Conservation (phyloP, 2,888 invertebrate genomes). For the Oxyscelio sp. region DNA sequence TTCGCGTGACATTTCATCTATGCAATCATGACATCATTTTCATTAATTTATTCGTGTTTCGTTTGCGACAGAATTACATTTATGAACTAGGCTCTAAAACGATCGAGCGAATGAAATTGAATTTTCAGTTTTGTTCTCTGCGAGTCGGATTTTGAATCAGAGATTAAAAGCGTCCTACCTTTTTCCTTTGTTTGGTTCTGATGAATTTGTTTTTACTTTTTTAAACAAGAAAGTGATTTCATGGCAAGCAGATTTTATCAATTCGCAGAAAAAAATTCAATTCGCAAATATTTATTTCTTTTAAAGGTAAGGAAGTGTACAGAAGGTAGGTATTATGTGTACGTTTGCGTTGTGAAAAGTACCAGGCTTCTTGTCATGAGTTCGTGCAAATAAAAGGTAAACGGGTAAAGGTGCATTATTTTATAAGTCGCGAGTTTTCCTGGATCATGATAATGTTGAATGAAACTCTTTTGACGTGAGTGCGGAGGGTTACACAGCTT, state of each 20-base stretch:
- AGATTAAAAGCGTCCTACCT: no score
- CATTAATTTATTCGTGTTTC: slow-evolving; percentile 21
- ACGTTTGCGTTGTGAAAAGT: not conserved
- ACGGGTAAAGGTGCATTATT: not conserved
- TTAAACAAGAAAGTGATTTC: slow-evolving; percentile 7
- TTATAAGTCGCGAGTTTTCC: not conserved
- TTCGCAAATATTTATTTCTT: slow-evolving; percentile 25
- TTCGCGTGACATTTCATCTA: slow-evolving; percentile 25
- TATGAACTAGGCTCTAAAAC: not conserved
- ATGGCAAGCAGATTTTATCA: slow-evolving; percentile 6
- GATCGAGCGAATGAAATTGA: not conserved
- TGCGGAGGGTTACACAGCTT: no score
- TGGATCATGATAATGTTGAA: not conserved
- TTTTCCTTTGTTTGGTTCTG: no score
- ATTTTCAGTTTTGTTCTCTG: no score
- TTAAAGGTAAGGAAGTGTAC: not conserved
- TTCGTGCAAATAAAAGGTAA: slow-evolving; percentile 5
- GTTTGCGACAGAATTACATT: not conserved
- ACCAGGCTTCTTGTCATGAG: not conserved
- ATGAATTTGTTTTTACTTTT: no score
- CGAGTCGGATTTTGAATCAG: not conserved
- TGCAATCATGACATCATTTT: slow-evolving; percentile 25
- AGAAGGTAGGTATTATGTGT: not conserved
- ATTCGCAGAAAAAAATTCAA: slow-evolving; percentile 15
- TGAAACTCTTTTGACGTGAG: not conserved